Evolutionary conservation across 1,140 invertebrate genomes (phyloP), one percentile per base, ranked within the genome.

Genomic region (Leptoteleia sp.): DNA sequence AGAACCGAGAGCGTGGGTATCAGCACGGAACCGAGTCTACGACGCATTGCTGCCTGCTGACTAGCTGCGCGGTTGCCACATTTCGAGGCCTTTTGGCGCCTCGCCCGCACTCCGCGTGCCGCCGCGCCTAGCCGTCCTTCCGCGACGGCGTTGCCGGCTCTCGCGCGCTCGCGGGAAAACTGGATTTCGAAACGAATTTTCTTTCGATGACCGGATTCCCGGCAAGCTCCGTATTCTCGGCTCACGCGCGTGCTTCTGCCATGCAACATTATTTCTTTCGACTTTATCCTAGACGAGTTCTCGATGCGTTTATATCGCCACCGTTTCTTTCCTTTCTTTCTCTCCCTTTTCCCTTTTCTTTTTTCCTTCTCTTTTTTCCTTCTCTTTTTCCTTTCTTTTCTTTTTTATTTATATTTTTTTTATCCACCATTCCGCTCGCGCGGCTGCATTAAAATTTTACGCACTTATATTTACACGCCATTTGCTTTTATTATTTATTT

Each of bases 21-120:
- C 87, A 89, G 88, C 86, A 89, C 88, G 88, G 88, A 89, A 89
- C 88, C 86, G 85, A 88, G 80, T 85, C 83, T 86, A 86, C 83
- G 83, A 86, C 82, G 86, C 85, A 85, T 85, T 84, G 84, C 75
- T 79, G 52, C 35, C 80, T 81, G 71, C 72, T 64, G 47, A 68
- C 65, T 62, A 43, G 50, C 71, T 27, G 84, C 85, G 78, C 65
- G 33, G 88, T 89, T 89, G 88, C 88, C 88, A 83, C 83, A 83
- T 89, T 88, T 88, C 84, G 86, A 88, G 86, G 84, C 83, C 84
- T 83, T 81, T 54, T 57, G 67, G 17, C 40, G 19, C 64, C n/a
- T n/a, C n/a, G 57, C 57, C 47, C 72, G 73, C 70, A 13, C 57
- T 61, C 45, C 42, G 33, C 61, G 35, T 19, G n/a, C 47, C 61